Conservation (phyloP, 2,797 vertebrate genomes). For the Silurus aristotelis region DNA sequence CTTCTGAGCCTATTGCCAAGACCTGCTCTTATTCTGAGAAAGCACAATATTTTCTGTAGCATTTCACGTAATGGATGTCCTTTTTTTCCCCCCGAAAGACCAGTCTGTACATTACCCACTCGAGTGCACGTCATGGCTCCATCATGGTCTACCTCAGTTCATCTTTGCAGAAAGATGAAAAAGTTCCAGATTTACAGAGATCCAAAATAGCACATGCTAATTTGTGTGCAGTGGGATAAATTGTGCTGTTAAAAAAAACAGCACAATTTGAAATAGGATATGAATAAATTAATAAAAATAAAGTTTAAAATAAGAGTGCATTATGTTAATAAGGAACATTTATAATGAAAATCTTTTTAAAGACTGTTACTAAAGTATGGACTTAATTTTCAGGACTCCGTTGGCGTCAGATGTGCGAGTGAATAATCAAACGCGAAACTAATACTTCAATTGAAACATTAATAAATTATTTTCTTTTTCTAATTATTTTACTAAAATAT, state of each 20-base stretch:
- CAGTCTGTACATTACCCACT: not conserved
- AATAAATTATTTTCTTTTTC: not conserved
- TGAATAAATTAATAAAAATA: slow-evolving; percentile 6
- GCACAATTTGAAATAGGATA: not conserved
- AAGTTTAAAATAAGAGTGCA: not conserved
- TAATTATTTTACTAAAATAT: too few species aligned
- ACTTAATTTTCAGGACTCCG: not conserved
- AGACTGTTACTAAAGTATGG: not conserved
- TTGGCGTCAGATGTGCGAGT: not conserved
- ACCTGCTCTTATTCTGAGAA: not conserved
- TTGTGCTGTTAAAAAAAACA: not conserved
- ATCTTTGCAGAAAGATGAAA: not conserved
- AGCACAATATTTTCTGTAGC: not conserved
- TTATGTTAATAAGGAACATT: not conserved
- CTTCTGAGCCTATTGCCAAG: not conserved
- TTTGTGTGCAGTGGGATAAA: slow-evolving; percentile 15
- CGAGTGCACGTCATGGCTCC: slow-evolving; percentile 10
- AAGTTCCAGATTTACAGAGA: not conserved
- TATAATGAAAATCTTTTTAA: not conserved
- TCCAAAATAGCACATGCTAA: slow-evolving; percentile 4
- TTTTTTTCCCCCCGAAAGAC: not conserved
- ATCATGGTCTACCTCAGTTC: not conserved
- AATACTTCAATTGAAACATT: not conserved
- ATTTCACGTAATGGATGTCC: not conserved
- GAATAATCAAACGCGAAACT: not conserved